Evolutionary conservation across 2,113 vertebrate genomes (phyloP).

Genomic region (Malurus elegans): DNA sequence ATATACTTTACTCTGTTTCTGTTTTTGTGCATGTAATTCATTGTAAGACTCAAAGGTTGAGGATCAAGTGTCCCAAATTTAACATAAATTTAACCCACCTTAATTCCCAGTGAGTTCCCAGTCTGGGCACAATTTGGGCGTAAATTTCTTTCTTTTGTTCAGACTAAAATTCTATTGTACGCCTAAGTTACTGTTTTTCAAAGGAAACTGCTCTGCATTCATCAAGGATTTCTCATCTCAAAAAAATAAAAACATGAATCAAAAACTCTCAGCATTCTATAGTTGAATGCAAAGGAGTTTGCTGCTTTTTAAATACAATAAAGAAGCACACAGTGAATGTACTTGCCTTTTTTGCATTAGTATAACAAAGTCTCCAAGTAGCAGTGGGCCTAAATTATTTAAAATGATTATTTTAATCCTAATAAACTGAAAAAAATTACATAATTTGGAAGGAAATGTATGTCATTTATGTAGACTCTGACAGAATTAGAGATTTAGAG

Average conservation of each 20-base stretch:
- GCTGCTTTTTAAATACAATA: background rate
- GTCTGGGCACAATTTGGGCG: background rate
- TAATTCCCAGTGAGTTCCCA: background rate
- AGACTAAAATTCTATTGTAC: background rate
- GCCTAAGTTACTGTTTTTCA: background rate
- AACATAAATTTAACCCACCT: background rate
- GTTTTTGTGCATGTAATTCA: constrained; percentile 1
- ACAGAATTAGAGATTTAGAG: background rate
- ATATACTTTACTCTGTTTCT: background rate
- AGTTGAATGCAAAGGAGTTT: background rate
- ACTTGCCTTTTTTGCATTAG: background rate
- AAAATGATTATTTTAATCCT: background rate
- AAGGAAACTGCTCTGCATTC: background rate
- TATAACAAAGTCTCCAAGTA: background rate
- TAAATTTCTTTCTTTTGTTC: background rate
- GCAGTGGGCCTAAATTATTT: background rate
- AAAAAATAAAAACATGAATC: background rate
- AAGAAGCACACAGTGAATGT: background rate
- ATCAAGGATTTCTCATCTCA: background rate
- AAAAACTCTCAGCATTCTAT: background rate
- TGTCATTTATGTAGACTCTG: background rate
- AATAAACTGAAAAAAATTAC: background rate
- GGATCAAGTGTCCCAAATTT: constrained; percentile 8
- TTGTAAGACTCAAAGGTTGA: background rate
- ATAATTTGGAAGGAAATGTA: background rate